Evolutionary conservation across 2,797 vertebrate species (phyloP).

Genomic region (Ceyx erithaca): DNA sequence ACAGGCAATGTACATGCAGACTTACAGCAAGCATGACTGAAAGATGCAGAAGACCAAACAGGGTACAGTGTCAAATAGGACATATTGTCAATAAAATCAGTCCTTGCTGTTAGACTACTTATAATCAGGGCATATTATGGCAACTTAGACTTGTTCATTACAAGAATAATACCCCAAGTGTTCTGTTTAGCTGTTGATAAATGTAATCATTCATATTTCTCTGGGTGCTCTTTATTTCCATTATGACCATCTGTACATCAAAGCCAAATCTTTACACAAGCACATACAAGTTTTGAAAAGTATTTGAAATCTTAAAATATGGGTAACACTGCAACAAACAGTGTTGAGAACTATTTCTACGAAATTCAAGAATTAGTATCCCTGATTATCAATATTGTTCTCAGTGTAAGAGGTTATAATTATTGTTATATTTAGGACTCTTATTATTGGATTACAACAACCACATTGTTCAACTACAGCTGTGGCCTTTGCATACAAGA

Average conservation of each 20-base stretch:
- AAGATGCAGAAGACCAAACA: background rate
- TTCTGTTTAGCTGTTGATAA: slow-evolving; percentile 15
- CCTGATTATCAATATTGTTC: slow-evolving; percentile 65
- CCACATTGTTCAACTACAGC: slow-evolving; percentile 57
- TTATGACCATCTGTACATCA: background rate
- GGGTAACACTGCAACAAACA: background rate
- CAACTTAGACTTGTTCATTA: background rate
- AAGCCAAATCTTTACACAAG: slow-evolving; percentile 12
- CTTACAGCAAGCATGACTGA: background rate
- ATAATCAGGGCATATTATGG: background rate
- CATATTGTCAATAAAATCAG: background rate
- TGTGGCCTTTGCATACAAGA: slow-evolving; percentile 26
- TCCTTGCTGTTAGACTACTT: background rate
- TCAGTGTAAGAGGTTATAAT: slow-evolving; percentile 30
- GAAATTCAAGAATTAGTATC: slow-evolving; percentile 3
- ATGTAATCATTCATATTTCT: background rate
- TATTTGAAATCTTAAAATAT: slow-evolving; percentile 7
- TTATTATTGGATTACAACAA: slow-evolving; percentile 25
- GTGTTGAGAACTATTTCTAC: background rate
- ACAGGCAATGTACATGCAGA: background rate
- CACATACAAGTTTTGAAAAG: background rate
- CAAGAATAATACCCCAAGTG: background rate
- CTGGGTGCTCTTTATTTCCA: background rate
- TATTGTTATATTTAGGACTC: slow-evolving; percentile 57
- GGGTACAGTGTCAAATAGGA: background rate